These are phyloP conservation scores for Glandiceps talaboti DNA, from an alignment of 53 echinoderm and acorn worm genomes.

Conservation along the genomic window DNA sequence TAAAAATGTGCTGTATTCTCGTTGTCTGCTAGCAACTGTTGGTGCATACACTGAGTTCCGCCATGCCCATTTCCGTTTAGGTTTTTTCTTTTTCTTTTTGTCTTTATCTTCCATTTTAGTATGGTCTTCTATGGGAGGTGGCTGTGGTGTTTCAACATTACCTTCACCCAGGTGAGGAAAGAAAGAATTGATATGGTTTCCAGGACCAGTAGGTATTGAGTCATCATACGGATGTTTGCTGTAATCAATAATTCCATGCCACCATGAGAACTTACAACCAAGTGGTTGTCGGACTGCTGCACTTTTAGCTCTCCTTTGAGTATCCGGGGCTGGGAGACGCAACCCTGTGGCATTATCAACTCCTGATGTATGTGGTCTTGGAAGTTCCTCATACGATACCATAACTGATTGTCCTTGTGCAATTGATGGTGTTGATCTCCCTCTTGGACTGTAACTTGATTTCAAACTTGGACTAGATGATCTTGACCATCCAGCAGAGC, in stretches of 20 bases:
- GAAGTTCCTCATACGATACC: background rate
- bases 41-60: slow-evolving; percentile 40
- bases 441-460: background rate
- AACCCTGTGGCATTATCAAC: background rate
- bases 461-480: background rate
- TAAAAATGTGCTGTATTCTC: slow-evolving; percentile 39
- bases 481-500: background rate
- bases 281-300: background rate
- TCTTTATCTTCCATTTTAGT: background rate
- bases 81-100: background rate
- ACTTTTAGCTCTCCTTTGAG: background rate
- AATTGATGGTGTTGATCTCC: background rate
- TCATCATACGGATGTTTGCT: background rate
- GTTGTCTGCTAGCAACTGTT: slow-evolving; percentile 72
- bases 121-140: background rate
- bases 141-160: background rate
- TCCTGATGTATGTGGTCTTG: background rate
- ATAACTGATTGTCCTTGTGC: background rate
- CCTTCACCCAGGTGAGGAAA: background rate
- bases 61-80: background rate
- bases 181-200: background rate
- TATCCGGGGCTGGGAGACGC: background rate
- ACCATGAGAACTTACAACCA: background rate
- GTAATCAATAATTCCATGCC: background rate
- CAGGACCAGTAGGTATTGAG: background rate